Evolutionary conservation across 2,797 vertebrate species (phyloP).

Genomic region (Ctenosaura bakeri): DNA sequence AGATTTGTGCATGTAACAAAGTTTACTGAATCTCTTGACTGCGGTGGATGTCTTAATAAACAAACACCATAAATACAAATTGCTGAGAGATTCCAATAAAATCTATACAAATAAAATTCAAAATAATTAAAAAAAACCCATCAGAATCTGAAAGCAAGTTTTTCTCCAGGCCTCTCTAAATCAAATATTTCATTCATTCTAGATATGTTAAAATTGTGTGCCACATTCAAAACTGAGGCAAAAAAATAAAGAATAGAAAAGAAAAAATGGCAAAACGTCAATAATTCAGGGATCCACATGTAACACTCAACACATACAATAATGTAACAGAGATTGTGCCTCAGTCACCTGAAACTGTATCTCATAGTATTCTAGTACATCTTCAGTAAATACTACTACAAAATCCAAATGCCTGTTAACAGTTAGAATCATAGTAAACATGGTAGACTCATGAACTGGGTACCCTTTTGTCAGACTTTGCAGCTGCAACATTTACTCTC

Average conservation of each 20-base stretch:
- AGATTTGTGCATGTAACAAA: neutral
- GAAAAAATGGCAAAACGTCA: neutral
- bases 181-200: constrained; percentile 3
- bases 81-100: neutral
- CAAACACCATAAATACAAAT: neutral
- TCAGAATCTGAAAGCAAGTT: neutral
- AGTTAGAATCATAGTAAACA: neutral
- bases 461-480: neutral
- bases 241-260: neutral
- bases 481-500: neutral
- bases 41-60: neutral
- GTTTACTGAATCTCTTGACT: neutral
- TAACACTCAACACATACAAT: neutral
- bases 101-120: neutral
- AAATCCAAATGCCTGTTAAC: neutral
- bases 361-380: neutral
- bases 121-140: neutral
- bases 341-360: neutral
- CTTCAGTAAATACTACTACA: neutral
- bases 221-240: neutral
- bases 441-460: neutral
- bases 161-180: neutral
- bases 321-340: neutral
- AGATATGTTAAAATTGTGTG: neutral
- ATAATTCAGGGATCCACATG: neutral